phyloP scores from a whole-genome alignment of 2,797 vertebrate species.

The Chaenodraco wilsoni region DNA sequence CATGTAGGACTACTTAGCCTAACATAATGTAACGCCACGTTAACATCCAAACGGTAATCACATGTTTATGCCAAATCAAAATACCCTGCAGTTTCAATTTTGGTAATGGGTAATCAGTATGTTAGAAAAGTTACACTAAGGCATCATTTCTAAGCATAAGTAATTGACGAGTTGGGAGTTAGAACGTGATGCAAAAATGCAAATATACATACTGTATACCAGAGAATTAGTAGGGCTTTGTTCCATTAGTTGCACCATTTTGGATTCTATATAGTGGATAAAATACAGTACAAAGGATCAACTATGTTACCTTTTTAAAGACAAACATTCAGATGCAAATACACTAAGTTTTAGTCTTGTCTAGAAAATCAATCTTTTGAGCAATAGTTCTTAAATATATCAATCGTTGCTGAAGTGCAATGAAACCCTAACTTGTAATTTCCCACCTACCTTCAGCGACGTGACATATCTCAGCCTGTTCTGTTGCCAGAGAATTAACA shows the following conservation, averaged over 20 bases:
- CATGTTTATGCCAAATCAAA: no score
- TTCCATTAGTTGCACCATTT: neutral
- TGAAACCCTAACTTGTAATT: conserved; percentile 23
- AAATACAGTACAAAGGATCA: neutral
- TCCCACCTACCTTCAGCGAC: conserved; percentile 12
- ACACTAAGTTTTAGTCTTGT: neutral
- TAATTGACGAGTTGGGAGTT: no score
- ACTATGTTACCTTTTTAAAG: neutral
- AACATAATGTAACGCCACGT: no score
- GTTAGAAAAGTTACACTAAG: no score
- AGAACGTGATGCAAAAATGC: neutral
- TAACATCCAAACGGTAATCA: no score
- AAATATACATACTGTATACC: neutral
- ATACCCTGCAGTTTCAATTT: no score
- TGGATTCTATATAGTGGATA: neutral
- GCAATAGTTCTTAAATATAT: neutral
- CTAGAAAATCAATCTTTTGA: neutral
- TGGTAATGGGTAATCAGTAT: no score
- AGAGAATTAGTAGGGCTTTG: no score
- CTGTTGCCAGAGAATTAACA: conserved; percentile 42
- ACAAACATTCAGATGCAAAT: neutral
- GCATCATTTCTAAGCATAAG: no score
- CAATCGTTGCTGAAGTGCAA: neutral
- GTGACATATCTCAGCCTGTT: conserved; percentile 27
- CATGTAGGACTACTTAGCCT: no score